Evolutionary conservation across 1,140 invertebrate species (phyloP).

Genomic region (Dendroctonus ponderosae): DNA sequence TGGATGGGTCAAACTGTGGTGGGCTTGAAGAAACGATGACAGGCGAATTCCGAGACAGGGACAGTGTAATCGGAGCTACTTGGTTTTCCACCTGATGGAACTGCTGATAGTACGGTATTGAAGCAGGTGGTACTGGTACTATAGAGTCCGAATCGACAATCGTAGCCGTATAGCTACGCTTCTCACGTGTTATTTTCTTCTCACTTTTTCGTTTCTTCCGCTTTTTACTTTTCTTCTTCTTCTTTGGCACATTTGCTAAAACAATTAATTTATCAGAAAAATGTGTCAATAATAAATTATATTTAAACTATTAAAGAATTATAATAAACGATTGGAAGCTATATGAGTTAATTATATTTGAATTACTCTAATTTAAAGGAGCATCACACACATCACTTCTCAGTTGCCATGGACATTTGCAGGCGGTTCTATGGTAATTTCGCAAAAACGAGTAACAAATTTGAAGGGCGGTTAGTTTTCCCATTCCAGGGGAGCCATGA

Average conservation of each 20-base stretch:
- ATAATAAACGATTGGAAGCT: too few species aligned
- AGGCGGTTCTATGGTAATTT: too few species aligned
- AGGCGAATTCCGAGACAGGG: conserved; percentile 53
- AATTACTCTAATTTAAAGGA: too few species aligned
- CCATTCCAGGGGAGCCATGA: too few species aligned
- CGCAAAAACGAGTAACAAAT: too few species aligned
- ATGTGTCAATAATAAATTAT: too few species aligned
- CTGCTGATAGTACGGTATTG: conserved; percentile 36
- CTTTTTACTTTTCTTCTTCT: conserved; percentile 60
- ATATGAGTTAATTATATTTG: too few species aligned
- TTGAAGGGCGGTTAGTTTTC: too few species aligned
- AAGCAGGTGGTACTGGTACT: conserved; percentile 8
- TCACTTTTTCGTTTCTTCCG: conserved; percentile 54
- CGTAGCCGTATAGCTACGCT: conserved; percentile 19
- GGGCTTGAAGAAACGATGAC: conserved; percentile 45
- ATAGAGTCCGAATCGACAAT: conserved; percentile 4
- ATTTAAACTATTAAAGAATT: too few species aligned
- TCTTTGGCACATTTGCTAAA: conserved; percentile 46
- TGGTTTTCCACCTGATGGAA: conserved; percentile 31
- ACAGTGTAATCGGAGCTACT: conserved; percentile 49
- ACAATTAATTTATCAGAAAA: not conserved
- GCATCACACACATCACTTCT: too few species aligned
- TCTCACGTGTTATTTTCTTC: conserved; percentile 26
- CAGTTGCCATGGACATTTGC: too few species aligned
- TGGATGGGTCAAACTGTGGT: not conserved